These are phyloP conservation scores for Anastrepha ludens DNA, from an alignment of 1,140 invertebrate species.

Conservation along the genomic window DNA sequence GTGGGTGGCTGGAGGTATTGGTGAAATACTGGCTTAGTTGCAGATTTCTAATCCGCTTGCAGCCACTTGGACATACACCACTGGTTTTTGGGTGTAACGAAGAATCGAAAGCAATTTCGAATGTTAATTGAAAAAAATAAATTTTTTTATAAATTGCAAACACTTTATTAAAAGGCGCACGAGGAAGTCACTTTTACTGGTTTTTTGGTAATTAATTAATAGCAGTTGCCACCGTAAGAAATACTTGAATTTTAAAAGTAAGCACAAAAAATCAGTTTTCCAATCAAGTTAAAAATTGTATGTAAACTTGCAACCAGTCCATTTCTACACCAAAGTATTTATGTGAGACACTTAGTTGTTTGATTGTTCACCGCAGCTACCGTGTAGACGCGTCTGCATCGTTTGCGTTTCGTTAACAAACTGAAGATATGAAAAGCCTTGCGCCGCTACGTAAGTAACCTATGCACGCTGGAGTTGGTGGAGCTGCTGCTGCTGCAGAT, in stretches of 20 bases:
- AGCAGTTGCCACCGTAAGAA: neutral
- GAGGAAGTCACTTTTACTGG: slow-evolving; percentile 35
- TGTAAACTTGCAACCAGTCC: slow-evolving; percentile 4
- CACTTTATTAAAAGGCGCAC: slow-evolving; percentile 16
- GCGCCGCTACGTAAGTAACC: slow-evolving; percentile 50
- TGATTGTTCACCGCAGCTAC: slow-evolving; percentile 21
- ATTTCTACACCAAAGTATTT: neutral
- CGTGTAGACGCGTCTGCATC: slow-evolving; percentile 69
- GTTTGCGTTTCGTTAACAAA: slow-evolving; percentile 73
- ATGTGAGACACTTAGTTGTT: neutral
- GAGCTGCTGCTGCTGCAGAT: slow-evolving; percentile 48
- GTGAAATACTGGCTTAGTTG: slow-evolving; percentile 23
- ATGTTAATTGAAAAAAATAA: neutral
- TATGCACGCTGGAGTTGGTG: slow-evolving; percentile 3
- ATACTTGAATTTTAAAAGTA: neutral
- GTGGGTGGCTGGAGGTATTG: slow-evolving; percentile 7
- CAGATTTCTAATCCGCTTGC: slow-evolving; percentile 51
- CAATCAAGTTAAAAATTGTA: neutral
- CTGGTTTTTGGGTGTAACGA: neutral
- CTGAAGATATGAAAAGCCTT: slow-evolving; percentile 63
- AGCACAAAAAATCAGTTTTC: neutral
- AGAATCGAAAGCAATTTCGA: slow-evolving; percentile 32
- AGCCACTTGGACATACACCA: slow-evolving; percentile 37
- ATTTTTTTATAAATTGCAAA: neutral
- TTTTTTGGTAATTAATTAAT: neutral